Evolutionary conservation across 2,797 vertebrate species (phyloP), one percentile per base, ranked within the genome.

Genomic region (Lates japonicus): DNA sequence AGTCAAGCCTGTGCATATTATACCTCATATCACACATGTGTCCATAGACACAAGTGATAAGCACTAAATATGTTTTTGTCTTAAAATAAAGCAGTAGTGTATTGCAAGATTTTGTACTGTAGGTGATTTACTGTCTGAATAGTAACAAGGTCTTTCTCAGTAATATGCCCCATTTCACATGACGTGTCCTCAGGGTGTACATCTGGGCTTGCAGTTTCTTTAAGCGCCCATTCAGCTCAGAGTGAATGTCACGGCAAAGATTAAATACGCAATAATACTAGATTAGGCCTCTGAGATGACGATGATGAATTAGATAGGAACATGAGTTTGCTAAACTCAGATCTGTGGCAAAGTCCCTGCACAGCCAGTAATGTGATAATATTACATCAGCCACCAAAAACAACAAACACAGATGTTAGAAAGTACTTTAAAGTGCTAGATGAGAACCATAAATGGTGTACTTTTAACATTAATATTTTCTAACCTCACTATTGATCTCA

Each of bases 91-190:
- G 48, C 31, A 31, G 6, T 29, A 6, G 29, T 74, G 58, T 35
- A 52, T 14, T 48, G 68, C 20, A 73, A 58, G 17, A 25, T 22
- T 46, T 16, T 54, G 35, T 44, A 65, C 14, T 58, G 17, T 12
- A 57, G 33, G 14, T 70, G 70, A 41, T 84, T 73, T 72, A 74
- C 41, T 72, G 55, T 76, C 35, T 60, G 20, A 76, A 71, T 29
- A 35, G 19, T 17, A 33, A 11, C 31, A 63, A 8, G 3, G 76
- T 79, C 19, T 29, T 35, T 58, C 44, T 29, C 35, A 0, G 57
- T 61, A 62, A 49, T 80, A 49, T 65, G 68, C 61, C 39, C 62
- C 76, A 82, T 88, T 87, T 88, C 78, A 76, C 78, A 73, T 69
- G 42, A 57, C 66, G 51, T 60, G 37, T 73, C 88, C 79, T 78